phyloP scores from a whole-genome alignment of 2,888 invertebrate genomes.

The Caenorhabditis panamensis region DNA sequence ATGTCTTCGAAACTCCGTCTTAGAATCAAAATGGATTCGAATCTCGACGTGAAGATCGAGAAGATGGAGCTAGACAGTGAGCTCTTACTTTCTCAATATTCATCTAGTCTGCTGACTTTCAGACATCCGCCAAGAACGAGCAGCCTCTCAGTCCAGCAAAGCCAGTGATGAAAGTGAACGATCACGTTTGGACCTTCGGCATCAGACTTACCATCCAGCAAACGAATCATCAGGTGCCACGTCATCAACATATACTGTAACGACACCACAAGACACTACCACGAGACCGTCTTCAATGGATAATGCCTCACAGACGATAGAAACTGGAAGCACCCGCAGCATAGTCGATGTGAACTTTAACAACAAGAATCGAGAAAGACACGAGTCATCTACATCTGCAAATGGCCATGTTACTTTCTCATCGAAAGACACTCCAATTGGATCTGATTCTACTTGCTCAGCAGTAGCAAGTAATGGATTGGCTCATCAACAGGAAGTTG shows the following conservation, averaged over 20 bases:
- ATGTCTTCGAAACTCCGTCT: slow-evolving; percentile 68
- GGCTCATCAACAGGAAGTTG: slow-evolving; percentile 19
- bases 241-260: slow-evolving; percentile 49
- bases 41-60: slow-evolving; percentile 70
- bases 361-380: slow-evolving; percentile 47
- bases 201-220: slow-evolving; percentile 54
- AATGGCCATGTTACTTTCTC: slow-evolving; percentile 39
- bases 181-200: slow-evolving; percentile 40
- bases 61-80: slow-evolving; percentile 70
- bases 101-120: neutral
- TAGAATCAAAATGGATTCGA: slow-evolving; percentile 69
- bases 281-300: slow-evolving; percentile 67
- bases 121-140: slow-evolving; percentile 71
- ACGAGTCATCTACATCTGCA: slow-evolving; percentile 47
- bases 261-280: slow-evolving; percentile 40
- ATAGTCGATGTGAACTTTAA: slow-evolving; percentile 68
- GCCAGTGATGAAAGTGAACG: slow-evolving; percentile 61
- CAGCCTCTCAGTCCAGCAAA: slow-evolving; percentile 68
- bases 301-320: slow-evolving; percentile 69
- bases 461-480: slow-evolving; percentile 4
- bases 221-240: slow-evolving; percentile 54
- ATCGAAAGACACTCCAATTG: slow-evolving; percentile 18
- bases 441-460: slow-evolving; percentile 5
- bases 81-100: neutral
- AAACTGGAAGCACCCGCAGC: slow-evolving; percentile 52